phyloP scores from a whole-genome alignment of 2,797 vertebrate genomes.

The Artibeus lituratus region DNA sequence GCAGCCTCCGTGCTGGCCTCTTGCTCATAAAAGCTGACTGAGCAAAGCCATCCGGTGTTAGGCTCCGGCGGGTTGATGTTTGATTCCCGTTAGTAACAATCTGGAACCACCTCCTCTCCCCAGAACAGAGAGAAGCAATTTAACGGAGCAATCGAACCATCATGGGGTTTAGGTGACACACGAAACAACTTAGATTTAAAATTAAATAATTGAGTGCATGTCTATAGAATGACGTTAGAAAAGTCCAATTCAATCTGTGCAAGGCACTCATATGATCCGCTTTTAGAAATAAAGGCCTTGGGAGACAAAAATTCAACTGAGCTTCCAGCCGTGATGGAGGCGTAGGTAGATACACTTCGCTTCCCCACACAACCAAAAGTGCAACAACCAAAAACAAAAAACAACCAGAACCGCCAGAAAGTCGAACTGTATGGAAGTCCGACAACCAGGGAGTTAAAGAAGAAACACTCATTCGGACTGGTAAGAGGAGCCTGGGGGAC shows the following conservation, averaged over 20 bases:
- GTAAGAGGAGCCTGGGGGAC: too few species aligned
- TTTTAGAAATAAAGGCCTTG: background rate
- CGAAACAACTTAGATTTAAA: conserved; percentile 35
- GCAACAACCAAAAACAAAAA: too few species aligned
- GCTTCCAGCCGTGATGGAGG: too few species aligned
- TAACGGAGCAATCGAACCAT: conserved; percentile 13
- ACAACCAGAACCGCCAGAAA: too few species aligned
- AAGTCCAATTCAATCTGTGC: conserved; percentile 29
- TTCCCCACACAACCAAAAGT: too few species aligned
- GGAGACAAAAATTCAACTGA: background rate
- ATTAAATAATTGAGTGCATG: conserved; percentile 7
- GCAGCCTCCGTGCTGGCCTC: background rate
- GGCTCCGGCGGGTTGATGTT: background rate
- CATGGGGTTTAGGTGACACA: background rate
- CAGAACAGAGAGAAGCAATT: conserved; percentile 12
- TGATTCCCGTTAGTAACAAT: conserved; percentile 11
- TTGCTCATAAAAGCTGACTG: background rate
- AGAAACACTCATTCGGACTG: too few species aligned
- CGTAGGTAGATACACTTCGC: too few species aligned
- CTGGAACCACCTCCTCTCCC: conserved; percentile 31
- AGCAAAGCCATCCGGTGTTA: background rate
- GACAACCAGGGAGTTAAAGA: too few species aligned
- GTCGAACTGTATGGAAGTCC: too few species aligned
- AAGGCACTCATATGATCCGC: background rate
- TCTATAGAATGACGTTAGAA: conserved; percentile 30